Percentiles rank a stretch among this genome's conserved stretches.
Conservation (phyloP, 2,888 invertebrate genomes). For the Euplagia quadripunctaria region DNA sequence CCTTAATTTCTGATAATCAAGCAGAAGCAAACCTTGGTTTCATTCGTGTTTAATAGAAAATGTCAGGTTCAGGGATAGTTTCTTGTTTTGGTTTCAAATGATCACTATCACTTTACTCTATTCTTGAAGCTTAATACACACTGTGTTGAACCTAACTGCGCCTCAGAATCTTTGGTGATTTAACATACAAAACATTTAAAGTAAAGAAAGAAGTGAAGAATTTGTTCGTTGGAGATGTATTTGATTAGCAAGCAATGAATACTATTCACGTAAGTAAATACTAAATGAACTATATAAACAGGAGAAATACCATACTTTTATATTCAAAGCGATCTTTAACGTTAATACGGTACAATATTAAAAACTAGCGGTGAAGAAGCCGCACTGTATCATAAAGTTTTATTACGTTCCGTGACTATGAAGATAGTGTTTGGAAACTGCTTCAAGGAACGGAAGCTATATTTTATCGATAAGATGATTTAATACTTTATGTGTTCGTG, state of each 20-base stretch:
- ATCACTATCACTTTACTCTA: too few relatives aligned
- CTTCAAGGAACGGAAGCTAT: slow-evolving; percentile 36
- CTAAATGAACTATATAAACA: too few relatives aligned
- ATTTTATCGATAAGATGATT: slow-evolving; percentile 52
- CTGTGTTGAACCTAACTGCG: too few relatives aligned
- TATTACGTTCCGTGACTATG: slow-evolving; percentile 45
- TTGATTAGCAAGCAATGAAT: background rate
- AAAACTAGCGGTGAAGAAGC: slow-evolving; percentile 24
- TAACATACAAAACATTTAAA: too few relatives aligned
- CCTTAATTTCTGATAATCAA: too few relatives aligned
- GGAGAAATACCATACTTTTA: background rate
- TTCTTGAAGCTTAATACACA: too few relatives aligned
- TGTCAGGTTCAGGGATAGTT: too few relatives aligned
- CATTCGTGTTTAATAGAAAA: too few relatives aligned
- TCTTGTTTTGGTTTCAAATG: too few relatives aligned
- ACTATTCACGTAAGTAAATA: background rate
- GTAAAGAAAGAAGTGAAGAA: too few relatives aligned
- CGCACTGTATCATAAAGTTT: slow-evolving; percentile 46
- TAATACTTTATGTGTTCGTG: slow-evolving; percentile 31
- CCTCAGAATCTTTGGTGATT: too few relatives aligned
- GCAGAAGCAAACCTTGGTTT: too few relatives aligned
- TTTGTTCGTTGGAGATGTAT: background rate
- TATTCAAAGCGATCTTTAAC: background rate
- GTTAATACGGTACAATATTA: slow-evolving; percentile 24
- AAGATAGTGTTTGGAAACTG: slow-evolving; percentile 52